A percentile compares a stretch with the other conserved stretches of the same genome.
Evolutionary conservation across 1,140 invertebrate genomes (phyloP).

Genomic region (Hycleus cichorii): DNA sequence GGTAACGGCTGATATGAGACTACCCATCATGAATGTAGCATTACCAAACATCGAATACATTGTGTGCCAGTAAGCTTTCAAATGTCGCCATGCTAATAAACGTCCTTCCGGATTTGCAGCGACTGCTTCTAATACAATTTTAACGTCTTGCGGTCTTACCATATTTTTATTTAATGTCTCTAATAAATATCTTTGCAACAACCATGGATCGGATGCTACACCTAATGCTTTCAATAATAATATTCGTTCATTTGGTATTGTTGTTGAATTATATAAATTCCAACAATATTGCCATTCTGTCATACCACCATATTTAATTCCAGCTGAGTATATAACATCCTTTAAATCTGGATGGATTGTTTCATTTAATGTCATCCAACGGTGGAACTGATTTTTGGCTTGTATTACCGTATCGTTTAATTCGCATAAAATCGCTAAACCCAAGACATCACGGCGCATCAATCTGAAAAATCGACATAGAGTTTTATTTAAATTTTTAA

Average conservation of each 20-base stretch:
- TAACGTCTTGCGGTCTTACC: constrained; percentile 63
- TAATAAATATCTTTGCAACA: constrained; percentile 62
- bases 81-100: constrained; percentile 67
- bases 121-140: constrained; percentile 58
- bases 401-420: constrained; percentile 55
- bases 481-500: background rate
- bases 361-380: constrained; percentile 55
- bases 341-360: constrained; percentile 62
- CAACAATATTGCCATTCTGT: constrained; percentile 71
- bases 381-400: constrained; percentile 54
- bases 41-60: constrained; percentile 59
- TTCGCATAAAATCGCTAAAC: constrained; percentile 53
- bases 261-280: constrained; percentile 59
- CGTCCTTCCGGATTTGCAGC: constrained; percentile 64
- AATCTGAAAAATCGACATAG: constrained; percentile 26
- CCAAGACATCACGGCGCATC: constrained; percentile 34
- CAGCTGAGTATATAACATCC: constrained; percentile 66
- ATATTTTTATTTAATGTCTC: constrained; percentile 52
- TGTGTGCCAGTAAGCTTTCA: constrained; percentile 64
- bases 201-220: constrained; percentile 61
- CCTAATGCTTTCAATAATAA: constrained; percentile 64
- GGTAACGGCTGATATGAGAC: constrained; percentile 60
- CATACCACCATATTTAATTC: constrained; percentile 60
- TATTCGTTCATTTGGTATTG: constrained; percentile 58
- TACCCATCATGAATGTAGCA: constrained; percentile 59